phyloP scores from a whole-genome alignment of 2,797 vertebrate species.

The Phylloscopus collybita region DNA sequence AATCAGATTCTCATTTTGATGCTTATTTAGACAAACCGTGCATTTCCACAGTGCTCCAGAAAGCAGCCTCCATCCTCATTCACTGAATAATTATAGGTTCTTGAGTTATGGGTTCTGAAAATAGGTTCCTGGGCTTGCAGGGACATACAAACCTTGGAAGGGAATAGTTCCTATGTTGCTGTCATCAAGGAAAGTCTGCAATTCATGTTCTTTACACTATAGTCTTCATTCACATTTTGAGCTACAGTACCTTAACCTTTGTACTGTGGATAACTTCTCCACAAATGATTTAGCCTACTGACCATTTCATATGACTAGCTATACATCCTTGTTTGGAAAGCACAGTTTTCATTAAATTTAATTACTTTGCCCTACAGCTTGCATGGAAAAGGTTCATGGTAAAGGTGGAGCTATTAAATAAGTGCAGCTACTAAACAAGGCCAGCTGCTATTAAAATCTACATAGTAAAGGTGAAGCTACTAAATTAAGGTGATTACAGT shows the following conservation, averaged over 20 bases:
- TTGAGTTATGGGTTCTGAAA: background rate
- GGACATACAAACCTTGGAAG: background rate
- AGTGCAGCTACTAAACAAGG: constrained; percentile 37
- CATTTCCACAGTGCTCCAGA: background rate
- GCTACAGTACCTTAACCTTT: constrained; percentile 18
- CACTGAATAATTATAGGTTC: background rate
- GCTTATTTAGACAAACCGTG: background rate
- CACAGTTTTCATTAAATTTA: constrained; percentile 75
- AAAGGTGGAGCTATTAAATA: constrained; percentile 27
- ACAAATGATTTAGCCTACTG: constrained; percentile 9
- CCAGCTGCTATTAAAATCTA: constrained; percentile 38
- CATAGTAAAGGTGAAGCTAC: constrained; percentile 36
- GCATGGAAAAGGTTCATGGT: background rate
- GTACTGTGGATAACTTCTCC: background rate
- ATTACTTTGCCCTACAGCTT: constrained; percentile 71
- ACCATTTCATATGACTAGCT: constrained; percentile 4
- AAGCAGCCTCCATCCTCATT: background rate
- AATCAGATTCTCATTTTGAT: background rate
- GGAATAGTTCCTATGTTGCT: background rate
- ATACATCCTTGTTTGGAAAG: constrained; percentile 76
- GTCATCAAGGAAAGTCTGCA: background rate
- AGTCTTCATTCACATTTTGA: constrained; percentile 5
- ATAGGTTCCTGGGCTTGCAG: background rate
- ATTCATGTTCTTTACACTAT: background rate
- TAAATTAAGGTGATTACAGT: constrained; percentile 36